Evolutionary conservation across 2,797 vertebrate genomes (phyloP).

Genomic region (Yasuhikotakia modesta): DNA sequence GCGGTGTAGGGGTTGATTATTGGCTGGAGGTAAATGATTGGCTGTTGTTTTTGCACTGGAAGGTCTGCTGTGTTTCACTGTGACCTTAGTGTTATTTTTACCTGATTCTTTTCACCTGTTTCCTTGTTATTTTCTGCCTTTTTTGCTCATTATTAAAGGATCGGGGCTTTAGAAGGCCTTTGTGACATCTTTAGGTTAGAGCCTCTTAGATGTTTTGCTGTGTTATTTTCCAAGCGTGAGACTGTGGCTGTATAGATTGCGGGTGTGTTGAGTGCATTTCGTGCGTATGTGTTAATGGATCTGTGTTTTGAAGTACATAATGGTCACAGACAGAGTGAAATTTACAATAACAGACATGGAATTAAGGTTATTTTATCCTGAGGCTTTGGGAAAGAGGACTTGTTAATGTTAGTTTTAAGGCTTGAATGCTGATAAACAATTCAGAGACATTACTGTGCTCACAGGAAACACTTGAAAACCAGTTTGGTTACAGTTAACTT

Average conservation of each 20-base stretch:
- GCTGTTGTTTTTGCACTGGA: not conserved
- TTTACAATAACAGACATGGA: not conserved
- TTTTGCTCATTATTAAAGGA: conserved; percentile 6
- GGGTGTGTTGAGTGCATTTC: not conserved
- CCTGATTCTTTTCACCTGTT: not conserved
- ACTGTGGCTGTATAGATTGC: not conserved
- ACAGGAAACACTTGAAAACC: not conserved
- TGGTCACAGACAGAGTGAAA: not conserved
- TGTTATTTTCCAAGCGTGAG: conserved; percentile 3
- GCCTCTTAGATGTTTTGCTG: not conserved
- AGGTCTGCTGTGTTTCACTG: not conserved
- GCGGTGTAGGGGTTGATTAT: not conserved
- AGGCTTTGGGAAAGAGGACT: not conserved
- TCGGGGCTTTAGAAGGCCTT: not conserved
- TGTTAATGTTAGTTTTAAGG: not conserved
- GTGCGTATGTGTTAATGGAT: conserved; percentile 9
- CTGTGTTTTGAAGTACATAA: conserved; percentile 7
- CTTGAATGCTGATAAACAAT: not conserved
- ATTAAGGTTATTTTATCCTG: not conserved
- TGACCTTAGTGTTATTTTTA: conserved; percentile 1
- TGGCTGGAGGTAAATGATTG: not conserved
- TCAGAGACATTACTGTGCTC: not conserved
- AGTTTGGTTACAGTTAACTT: too few relatives aligned
- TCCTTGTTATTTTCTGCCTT: not conserved
- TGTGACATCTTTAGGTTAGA: conserved; percentile 5